phyloP scores from a whole-genome alignment of 2,797 vertebrate species.

The Tachyglossus aculeatus region DNA sequence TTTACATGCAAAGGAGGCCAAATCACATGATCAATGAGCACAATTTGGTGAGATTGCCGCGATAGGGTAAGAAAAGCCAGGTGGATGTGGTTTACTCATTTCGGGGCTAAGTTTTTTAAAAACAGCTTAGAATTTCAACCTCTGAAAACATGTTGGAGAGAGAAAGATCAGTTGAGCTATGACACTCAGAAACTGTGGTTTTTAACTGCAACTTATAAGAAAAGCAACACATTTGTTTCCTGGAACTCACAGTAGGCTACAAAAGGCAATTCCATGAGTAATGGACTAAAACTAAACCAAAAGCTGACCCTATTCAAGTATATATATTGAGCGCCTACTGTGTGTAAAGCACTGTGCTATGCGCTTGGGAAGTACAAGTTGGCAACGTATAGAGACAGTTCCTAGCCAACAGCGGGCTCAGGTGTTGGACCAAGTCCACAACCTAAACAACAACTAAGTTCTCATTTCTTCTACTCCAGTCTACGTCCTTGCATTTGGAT shows the following conservation, averaged over 20 bases:
- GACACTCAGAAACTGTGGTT: constrained; percentile 43
- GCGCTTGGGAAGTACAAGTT: no score
- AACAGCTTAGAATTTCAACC: constrained; percentile 30
- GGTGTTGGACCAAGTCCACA: no score
- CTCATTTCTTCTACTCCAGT: no score
- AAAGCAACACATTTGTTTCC: constrained; percentile 21
- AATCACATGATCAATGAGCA: not conserved
- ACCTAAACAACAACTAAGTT: no score
- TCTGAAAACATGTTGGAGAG: not conserved
- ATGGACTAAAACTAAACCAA: constrained; percentile 9
- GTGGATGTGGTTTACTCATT: constrained; percentile 52
- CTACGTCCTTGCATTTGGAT: no score
- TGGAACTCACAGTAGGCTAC: not conserved
- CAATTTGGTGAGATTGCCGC: not conserved
- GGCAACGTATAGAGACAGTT: no score
- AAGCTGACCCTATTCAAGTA: no score
- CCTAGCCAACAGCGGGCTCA: no score
- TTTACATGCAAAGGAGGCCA: not conserved
- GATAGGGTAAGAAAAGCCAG: constrained; percentile 44
- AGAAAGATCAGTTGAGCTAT: fast-evolving
- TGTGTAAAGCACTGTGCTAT: no score
- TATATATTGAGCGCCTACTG: no score
- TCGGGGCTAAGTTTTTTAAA: constrained; percentile 30
- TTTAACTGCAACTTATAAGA: constrained; percentile 50
- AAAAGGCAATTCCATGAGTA: not conserved